Conservation (phyloP, 2,888 invertebrate genomes). For the Drosophila mercatorum region DNA sequence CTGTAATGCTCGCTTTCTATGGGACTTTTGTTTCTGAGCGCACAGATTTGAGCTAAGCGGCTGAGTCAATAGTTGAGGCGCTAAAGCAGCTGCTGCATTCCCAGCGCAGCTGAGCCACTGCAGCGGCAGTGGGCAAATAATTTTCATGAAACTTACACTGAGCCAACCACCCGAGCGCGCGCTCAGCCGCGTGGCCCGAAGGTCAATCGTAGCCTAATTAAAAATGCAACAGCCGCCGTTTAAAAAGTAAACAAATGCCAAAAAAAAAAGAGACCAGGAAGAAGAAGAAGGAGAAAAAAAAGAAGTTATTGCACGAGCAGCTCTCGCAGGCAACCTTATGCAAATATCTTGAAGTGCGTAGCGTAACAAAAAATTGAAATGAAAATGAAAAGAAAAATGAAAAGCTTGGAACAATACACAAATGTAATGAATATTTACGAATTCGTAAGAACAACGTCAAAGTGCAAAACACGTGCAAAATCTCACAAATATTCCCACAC, state of each 20-base stretch:
- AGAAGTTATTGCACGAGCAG: slow-evolving; percentile 41
- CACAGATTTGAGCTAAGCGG: slow-evolving; percentile 55
- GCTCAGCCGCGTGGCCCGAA: slow-evolving; percentile 28
- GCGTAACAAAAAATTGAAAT: slow-evolving; percentile 16
- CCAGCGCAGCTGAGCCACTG: slow-evolving; percentile 18
- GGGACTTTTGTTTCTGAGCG: slow-evolving; percentile 54
- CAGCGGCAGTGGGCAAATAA: slow-evolving; percentile 4
- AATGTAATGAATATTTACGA: slow-evolving; percentile 76
- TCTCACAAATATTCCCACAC: slow-evolving; percentile 71
- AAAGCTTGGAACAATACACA: slow-evolving; percentile 47
- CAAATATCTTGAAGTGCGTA: slow-evolving; percentile 58
- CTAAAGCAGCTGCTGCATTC: slow-evolving; percentile 62
- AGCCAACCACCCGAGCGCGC: neutral
- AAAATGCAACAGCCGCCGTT: slow-evolving; percentile 57
- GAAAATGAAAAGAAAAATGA: slow-evolving; percentile 2
- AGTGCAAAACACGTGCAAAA: slow-evolving; percentile 70
- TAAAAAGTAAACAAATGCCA: slow-evolving; percentile 41
- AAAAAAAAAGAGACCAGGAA: neutral
- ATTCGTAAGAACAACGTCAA: slow-evolving; percentile 46
- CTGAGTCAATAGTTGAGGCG: slow-evolving; percentile 52
- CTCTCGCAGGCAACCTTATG: slow-evolving; percentile 65
- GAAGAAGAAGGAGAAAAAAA: slow-evolving; percentile 4
- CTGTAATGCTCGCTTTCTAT: slow-evolving; percentile 54
- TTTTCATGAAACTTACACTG: slow-evolving; percentile 5
- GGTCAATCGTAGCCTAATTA: slow-evolving; percentile 67